Percentiles rank a stretch among this genome's conserved stretches.
phyloP scores from a whole-genome alignment of 2,797 vertebrate species.

The Acropternis orthonyx region DNA sequence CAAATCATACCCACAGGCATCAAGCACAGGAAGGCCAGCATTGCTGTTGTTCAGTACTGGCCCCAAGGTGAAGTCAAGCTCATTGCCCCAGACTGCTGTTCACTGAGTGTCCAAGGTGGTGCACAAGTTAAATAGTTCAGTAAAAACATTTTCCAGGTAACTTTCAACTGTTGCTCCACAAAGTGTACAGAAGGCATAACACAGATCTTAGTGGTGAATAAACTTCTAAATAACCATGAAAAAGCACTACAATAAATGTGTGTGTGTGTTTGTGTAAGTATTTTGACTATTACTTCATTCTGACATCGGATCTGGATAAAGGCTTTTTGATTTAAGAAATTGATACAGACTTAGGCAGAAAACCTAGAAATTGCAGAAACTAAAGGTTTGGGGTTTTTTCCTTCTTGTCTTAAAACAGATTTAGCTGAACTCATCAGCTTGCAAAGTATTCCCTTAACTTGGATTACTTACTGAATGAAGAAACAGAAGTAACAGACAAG shows the following conservation, averaged over 20 bases:
- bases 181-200: not conserved
- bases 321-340: not conserved
- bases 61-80: not conserved
- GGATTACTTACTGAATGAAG: not conserved
- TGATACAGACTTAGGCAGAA: not conserved
- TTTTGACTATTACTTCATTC: not conserved
- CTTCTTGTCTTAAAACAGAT: not conserved
- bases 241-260: not conserved
- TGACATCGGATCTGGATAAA: not conserved
- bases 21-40: not conserved
- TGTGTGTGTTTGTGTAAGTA: not conserved
- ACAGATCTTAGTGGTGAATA: not conserved
- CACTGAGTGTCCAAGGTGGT: not conserved
- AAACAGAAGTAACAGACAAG: not conserved
- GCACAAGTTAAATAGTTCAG: not conserved
- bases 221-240: not conserved
- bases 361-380: not conserved
- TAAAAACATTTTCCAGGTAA: not conserved
- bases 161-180: not conserved
- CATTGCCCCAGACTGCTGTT: not conserved
- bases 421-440: not conserved
- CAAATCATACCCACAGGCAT: not conserved
- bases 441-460: not conserved
- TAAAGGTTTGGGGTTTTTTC: not conserved
- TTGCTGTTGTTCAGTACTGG: not conserved